Percentiles rank a stretch among this genome's conserved stretches.
Conservation (phyloP, 2,797 vertebrate species). For the Hippoglossus hippoglossus region DNA sequence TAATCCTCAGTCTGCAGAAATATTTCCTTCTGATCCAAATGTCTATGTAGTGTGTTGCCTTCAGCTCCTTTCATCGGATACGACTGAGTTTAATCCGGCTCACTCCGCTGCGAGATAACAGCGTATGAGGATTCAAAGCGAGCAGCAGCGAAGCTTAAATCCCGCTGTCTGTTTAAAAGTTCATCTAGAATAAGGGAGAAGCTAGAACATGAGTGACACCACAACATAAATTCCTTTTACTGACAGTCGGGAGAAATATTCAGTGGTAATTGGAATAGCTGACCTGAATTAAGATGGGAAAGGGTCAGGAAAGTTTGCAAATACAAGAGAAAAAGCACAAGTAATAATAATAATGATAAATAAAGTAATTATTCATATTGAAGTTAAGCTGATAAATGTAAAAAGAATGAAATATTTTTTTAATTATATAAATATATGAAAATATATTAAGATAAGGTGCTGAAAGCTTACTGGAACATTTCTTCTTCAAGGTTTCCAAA, state of each 20-base stretch:
- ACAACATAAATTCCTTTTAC: not conserved
- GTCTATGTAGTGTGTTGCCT: not conserved
- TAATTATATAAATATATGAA: too few species aligned
- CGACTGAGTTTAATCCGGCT: constrained; percentile 21
- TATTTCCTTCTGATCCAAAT: constrained; percentile 20
- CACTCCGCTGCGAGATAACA: not conserved
- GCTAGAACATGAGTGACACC: not conserved
- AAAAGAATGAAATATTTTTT: too few species aligned
- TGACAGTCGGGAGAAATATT: not conserved
- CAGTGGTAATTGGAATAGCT: not conserved
- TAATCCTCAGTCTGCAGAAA: constrained; percentile 6
- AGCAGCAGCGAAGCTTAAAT: not conserved
- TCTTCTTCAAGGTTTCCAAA: not conserved
- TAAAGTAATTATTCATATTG: too few species aligned
- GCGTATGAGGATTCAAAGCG: not conserved
- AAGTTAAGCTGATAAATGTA: too few species aligned
- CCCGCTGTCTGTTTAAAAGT: not conserved
- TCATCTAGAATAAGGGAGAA: not conserved
- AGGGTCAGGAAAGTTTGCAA: not conserved
- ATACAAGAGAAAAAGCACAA: not conserved
- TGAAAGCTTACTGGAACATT: not conserved
- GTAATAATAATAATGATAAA: not conserved
- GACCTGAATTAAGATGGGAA: not conserved
- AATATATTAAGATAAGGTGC: not conserved
- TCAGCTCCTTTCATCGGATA: constrained; percentile 11